Evolutionary conservation across 2,113 vertebrate species (phyloP), one percentile per base, ranked within the genome.

Genomic region (Scalopus aquaticus): DNA sequence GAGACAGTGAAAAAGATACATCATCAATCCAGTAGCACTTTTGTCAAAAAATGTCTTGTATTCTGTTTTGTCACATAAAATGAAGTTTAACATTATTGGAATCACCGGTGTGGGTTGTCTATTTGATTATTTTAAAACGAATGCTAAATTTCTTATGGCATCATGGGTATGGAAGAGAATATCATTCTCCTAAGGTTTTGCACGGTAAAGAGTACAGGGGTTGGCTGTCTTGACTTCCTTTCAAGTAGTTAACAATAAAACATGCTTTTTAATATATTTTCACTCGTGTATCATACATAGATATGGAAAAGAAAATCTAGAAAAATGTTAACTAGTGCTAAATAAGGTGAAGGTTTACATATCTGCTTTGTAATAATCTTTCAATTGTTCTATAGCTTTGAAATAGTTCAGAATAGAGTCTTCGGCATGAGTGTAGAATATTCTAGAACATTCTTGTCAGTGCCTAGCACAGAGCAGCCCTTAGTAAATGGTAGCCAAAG

Each of bases 391-490:
- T 64, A 28, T 3, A 76, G 60, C 7, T 80, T 85, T 84, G 90
- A 88, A 83, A 44, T 24, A 74, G 49, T 78, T n/a, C 26, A 32
- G 35, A 72, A 72, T 15, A 49, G 76, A 81, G 35, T 62, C 20
- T n/a, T 44, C 10, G 70, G 20, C 3, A 26, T 0, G 24, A 60
- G 19, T 80, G 10, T 56, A 56, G 54, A 32, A 0, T 16, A 6
- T 2, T 37, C 12, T 1, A 12, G 2, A 81, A 35, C 0, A 9
- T 1, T 2, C 28, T n/a, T 35, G 2, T 26, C 6, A 4, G 42
- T 42, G 32, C 15, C 46, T 28, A 13, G 37, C 0, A 17, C 13
- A 62, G 46, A 6, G 15, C 5, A 58, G 3, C 17, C 6, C 87
- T 42, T 35, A 13, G 24, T 58, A 44, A 90, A 28, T 12, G 28